Percentiles rank a stretch among this genome's conserved stretches.
phyloP scores from a whole-genome alignment of 2,113 vertebrate species.

The Platanista minor region DNA sequence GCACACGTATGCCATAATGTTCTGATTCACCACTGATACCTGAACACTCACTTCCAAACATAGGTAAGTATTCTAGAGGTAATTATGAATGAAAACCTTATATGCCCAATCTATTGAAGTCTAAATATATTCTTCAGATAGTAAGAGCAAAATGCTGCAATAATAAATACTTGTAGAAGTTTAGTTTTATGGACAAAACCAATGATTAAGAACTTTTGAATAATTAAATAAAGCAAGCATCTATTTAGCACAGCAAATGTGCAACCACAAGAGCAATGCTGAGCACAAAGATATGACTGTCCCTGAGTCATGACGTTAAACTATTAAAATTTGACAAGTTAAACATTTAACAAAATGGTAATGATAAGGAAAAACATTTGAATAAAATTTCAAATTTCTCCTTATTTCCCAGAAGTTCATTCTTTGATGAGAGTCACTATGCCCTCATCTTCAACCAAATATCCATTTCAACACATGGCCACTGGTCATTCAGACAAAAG shows the following conservation, averaged over 20 bases:
- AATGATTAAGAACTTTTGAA: background rate
- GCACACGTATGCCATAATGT: rapidly evolving
- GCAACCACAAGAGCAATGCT: background rate
- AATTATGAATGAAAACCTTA: background rate
- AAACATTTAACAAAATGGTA: background rate
- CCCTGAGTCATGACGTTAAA: background rate
- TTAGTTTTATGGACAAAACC: background rate
- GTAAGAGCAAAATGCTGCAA: background rate
- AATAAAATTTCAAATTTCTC: background rate
- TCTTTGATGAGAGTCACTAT: background rate
- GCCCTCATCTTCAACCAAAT: background rate
- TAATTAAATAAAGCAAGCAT: background rate
- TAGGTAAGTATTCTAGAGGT: background rate
- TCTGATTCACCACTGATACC: too few species aligned
- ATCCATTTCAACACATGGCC: background rate
- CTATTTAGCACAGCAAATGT: rapidly evolving
- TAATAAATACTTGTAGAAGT: background rate
- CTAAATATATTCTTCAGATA: background rate
- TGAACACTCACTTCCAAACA: background rate
- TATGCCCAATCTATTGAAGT: background rate
- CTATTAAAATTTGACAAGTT: background rate
- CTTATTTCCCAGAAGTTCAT: background rate
- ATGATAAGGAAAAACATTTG: background rate
- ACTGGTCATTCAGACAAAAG: background rate
- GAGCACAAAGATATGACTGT: background rate